Evolutionary conservation across 2,888 invertebrate genomes (phyloP), one percentile per base, ranked within the genome.

Genomic region (Nomada fabriciana): DNA sequence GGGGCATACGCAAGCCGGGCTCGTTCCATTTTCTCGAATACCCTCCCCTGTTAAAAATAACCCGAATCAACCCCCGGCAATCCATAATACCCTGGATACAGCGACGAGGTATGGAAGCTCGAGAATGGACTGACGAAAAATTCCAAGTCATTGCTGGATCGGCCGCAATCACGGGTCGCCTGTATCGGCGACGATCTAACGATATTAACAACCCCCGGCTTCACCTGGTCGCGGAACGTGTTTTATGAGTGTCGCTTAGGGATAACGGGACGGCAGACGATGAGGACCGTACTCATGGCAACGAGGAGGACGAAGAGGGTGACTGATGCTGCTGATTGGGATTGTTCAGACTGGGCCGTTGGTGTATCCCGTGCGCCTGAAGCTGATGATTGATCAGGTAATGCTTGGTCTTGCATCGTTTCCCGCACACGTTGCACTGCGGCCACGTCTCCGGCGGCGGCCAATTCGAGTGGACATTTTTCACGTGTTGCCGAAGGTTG

Each of bases 341-440:
- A 89, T 90, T 92, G 84, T 90, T 91, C 78, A 92, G 92, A 91
- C 94, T 95, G 93, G 96, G 95, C 82, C 96, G 95, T 94, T 96
- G 96, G 89, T 96, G 95, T 90, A 96, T 96, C 89, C 96, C 96
- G 94, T 96, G 96, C 87, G 96, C 96, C 94, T 96, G 96, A 89
- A 96, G 95, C 94, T 96, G 96, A 94, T 96, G 96, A 94, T 96
- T 96, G 95, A 96, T 96, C 92, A 96, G 95, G 94, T 97, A 96
- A 94, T 96, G 96, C 94, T 96, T 96, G 91, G 96, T 96, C 94
- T 96, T 96, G 95, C 96, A 96, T 93, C 95, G 96, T 94, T 96
- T 96, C 92, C 96, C 96, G 95, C 96, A 96, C 92, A 96, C 95
- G 93, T 95, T 95, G 94, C 96, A 96, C 91, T 96, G 95, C 92